A percentile compares a stretch with the other conserved stretches of the same genome.
Conservation (phyloP, 2,888 invertebrate species). For the Cheilosia variabilis region DNA sequence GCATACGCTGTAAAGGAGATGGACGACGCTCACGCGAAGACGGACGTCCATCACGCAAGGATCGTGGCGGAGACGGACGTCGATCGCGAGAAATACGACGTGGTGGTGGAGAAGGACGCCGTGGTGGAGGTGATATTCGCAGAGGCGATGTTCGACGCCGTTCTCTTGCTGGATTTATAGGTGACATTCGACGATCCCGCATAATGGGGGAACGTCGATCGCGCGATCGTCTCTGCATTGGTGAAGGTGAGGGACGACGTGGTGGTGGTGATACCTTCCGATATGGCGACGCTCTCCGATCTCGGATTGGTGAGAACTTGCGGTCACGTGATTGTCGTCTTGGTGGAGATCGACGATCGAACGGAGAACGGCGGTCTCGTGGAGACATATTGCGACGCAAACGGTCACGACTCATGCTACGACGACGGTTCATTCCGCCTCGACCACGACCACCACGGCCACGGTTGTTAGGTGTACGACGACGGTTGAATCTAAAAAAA, state of each 20-base stretch:
- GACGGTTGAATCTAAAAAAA: constrained; percentile 80
- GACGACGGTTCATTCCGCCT: constrained; percentile 79
- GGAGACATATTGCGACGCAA: constrained; percentile 79
- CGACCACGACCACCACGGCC: constrained; percentile 78
- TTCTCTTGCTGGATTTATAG: constrained; percentile 75
- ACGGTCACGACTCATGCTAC: constrained; percentile 79
- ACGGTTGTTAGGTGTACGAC: constrained; percentile 81
- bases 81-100: constrained; percentile 73
- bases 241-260: constrained; percentile 80
- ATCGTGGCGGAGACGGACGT: constrained; percentile 58
- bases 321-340: constrained; percentile 79
- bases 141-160: constrained; percentile 61
- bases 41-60: constrained; percentile 67
- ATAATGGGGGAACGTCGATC: constrained; percentile 76
- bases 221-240: constrained; percentile 77
- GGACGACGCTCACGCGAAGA: constrained; percentile 56
- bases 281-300: constrained; percentile 71
- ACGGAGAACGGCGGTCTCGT: constrained; percentile 78
- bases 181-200: constrained; percentile 82
- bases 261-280: constrained; percentile 76
- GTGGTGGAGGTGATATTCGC: constrained; percentile 70
- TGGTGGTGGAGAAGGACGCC: constrained; percentile 76
- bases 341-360: constrained; percentile 79
- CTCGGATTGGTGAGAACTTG: constrained; percentile 79
- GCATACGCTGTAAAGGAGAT: constrained; percentile 54